Percentiles rank a stretch among this genome's conserved stretches.
phyloP scores from a whole-genome alignment of 2,797 vertebrate genomes.

The Hipposideros larvatus region DNA sequence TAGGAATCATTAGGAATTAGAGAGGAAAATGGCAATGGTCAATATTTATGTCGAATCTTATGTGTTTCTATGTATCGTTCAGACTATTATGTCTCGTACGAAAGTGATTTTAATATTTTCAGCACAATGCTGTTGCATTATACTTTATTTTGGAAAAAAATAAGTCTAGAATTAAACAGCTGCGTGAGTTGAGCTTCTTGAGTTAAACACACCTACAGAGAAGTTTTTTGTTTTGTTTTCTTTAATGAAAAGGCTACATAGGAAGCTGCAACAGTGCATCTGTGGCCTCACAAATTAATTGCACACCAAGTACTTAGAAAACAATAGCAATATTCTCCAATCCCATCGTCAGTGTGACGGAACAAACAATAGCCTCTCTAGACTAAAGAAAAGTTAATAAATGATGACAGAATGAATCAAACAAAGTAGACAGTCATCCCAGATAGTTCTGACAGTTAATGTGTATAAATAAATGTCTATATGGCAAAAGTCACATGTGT shows the following conservation, averaged over 20 bases:
- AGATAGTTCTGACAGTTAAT: not conserved
- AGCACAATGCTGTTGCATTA: not conserved
- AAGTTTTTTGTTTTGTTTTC: not conserved
- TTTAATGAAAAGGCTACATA: not conserved
- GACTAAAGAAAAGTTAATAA: not conserved
- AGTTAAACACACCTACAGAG: not conserved
- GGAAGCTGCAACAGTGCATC: not conserved
- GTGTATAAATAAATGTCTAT: not conserved
- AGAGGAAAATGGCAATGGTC: not conserved
- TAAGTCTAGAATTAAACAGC: not conserved
- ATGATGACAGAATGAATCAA: not conserved
- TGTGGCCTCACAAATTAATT: not conserved
- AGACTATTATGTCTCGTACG: not conserved
- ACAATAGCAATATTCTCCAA: not conserved
- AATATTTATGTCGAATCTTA: not conserved
- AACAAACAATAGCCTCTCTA: not conserved
- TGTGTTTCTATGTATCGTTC: not conserved
- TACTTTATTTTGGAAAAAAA: conserved; percentile 20
- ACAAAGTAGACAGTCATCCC: not conserved
- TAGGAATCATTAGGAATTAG: not conserved
- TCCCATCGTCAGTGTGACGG: not conserved
- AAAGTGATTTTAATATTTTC: conserved; percentile 19
- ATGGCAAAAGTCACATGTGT: not conserved
- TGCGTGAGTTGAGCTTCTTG: not conserved
- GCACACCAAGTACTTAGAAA: not conserved